Base-by-base conservation (phyloP, 1,140 invertebrate species). In the Oryzaephilus surinamensis region DNA sequence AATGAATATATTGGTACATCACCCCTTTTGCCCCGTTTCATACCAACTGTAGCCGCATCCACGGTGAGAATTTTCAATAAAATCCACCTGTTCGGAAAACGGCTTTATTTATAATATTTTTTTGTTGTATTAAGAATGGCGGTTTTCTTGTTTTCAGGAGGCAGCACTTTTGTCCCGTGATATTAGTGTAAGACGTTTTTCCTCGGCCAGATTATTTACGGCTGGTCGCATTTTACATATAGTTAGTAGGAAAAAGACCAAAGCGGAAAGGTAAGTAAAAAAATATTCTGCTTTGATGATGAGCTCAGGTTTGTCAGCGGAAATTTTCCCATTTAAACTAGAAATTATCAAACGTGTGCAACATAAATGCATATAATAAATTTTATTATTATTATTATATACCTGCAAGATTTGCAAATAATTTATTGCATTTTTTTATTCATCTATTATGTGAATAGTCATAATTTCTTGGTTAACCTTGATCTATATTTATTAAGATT, bases 201-300 rank as follows among this genome's bases (percentile, higher is more conserved):
- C 79, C 1, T 71, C 73, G 50, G 72, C 73, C 10, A 65, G 74
- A 41, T 63, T 85, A 8, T 84, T 73, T 54, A 77, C 72, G 13
- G 76, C 79, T 2, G 83, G 81, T 8, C 70, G 72, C 42, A 83
- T 86, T 45, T 61, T 86, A 15, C 79, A 85, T 44, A 76, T 86
- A 32, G 67, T 66, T n/a, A 67, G 66, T 43, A 69, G 72, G 48
- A 80, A 81, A 55, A 73, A 74, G 60, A 74, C 71, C 48, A 73
- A 74, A 53, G 69, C 74, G 33, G 73, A 76, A 58, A 74, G 72
- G 73, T 76, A 60, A 58, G 61, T 55, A 41, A 14, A 11, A 11
- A n/a, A n/a, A n/a, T n/a, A n/a, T 23, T 6, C 21, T 6, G n/a
- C n/a, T n/a, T n/a, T n/a, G n/a, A n/a, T n/a, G n/a, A n/a, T n/a